These are phyloP conservation scores for Brachionus calyciflorus DNA, from an alignment of 1,140 invertebrate species.

Conservation along the genomic window DNA sequence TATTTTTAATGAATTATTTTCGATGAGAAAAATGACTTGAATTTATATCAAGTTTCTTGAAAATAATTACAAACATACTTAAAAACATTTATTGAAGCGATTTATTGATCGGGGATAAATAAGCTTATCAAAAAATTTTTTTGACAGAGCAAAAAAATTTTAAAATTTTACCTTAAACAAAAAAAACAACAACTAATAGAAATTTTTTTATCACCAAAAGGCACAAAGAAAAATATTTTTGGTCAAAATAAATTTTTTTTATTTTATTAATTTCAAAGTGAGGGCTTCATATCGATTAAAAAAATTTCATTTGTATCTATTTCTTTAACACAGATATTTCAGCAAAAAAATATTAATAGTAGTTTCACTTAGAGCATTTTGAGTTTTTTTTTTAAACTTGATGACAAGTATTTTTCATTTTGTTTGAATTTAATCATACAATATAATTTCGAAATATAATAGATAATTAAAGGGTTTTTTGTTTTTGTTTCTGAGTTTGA, in stretches of 20 bases:
- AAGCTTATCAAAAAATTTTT: conserved; percentile 31
- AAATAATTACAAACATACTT: neutral
- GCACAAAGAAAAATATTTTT: conserved; percentile 24
- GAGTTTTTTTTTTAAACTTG: too few species aligned
- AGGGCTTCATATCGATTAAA: too few species aligned
- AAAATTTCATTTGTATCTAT: too few species aligned
- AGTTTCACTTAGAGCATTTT: too few species aligned
- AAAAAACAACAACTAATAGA: neutral
- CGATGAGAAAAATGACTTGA: neutral
- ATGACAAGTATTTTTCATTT: too few species aligned
- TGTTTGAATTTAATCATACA: too few species aligned
- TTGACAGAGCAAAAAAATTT: conserved; percentile 26
- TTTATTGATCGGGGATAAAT: conserved; percentile 3
- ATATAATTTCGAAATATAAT: too few species aligned
- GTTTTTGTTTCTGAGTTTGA: too few species aligned
- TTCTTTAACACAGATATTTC: too few species aligned
- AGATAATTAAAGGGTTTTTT: too few species aligned
- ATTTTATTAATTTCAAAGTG: too few species aligned
- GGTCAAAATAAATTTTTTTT: neutral
- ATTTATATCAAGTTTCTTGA: conserved; percentile 23
- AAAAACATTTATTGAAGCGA: conserved; percentile 16
- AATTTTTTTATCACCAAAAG: neutral
- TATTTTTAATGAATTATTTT: conserved; percentile 28
- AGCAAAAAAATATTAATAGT: too few species aligned
- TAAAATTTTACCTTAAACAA: neutral